Percentiles rank a stretch among this genome's conserved stretches.
phyloP scores from a whole-genome alignment of 2,888 invertebrate species.

The Argyra leucocephala region DNA sequence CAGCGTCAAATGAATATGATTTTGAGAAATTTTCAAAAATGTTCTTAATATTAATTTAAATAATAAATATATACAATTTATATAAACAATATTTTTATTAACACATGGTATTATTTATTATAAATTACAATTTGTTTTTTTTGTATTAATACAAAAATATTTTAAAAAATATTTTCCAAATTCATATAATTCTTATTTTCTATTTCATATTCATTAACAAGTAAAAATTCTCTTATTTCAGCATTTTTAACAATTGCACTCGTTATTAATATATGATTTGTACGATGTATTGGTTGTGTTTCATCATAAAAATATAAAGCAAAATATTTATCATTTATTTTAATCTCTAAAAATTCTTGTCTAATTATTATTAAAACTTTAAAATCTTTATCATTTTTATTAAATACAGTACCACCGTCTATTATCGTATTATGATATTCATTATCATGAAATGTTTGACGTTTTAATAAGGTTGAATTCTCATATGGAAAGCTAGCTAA shows the following conservation, averaged over 20 bases:
- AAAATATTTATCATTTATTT: conserved; percentile 3
- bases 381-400: not conserved
- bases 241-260: not conserved
- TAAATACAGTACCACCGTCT: not conserved
- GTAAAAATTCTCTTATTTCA: not conserved
- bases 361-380: not conserved
- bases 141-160: too few relatives aligned
- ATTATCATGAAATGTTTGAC: not conserved
- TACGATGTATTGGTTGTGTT: not conserved
- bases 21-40: too few relatives aligned
- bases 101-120: too few relatives aligned
- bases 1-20: too few relatives aligned
- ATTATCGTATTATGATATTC: not conserved
- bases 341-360: not conserved
- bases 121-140: too few relatives aligned
- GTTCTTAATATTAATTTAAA: too few relatives aligned
- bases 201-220: conserved; percentile 3
- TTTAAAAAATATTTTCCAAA: conserved; percentile 2
- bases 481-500: not conserved
- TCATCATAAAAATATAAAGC: not conserved
- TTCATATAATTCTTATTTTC: conserved; percentile 1
- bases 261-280: not conserved
- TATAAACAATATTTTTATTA: too few relatives aligned
- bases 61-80: too few relatives aligned
- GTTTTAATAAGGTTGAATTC: not conserved